Base-by-base conservation (phyloP, 2,888 invertebrate genomes). In the Actias luna region DNA sequence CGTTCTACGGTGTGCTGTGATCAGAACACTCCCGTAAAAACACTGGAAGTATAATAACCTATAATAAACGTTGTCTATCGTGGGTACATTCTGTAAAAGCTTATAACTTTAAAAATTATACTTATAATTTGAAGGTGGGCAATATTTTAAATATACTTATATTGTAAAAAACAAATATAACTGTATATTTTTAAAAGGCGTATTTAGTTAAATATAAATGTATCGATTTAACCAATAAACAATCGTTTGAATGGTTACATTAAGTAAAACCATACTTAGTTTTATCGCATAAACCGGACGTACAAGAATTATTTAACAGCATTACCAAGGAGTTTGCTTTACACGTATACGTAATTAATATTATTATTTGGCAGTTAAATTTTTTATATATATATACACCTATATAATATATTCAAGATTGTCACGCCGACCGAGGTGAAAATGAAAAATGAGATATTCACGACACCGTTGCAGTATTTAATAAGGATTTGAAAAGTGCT, bases 321-420 rank as follows among this genome's bases (percentile, higher is more conserved):
- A 83, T 87, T 88, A 89, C 89, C 89, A 88, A 90, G 87, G 86
- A 90, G 81, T 86, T 85, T 79, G 89, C 87, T 88, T 88, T 89
- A 87, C 79, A 82, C 80, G 78, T 70, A 74, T 74, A 71, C 71
- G 80, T 78, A 79, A 69, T 75, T 72, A 73, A 74, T 78, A 77
- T 80, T 82, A 77, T 79, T 77, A 74, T 82, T 50, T 50, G 46
- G 22, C 25, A 12, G 46, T 25, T 25, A 50, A 50, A 50, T 25
- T 22, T 52, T 35, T 29, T 50, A 50, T 50, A 22, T 59, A 1
- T 14, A 58, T 31, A 58, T 5, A 52, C n/a, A n/a, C n/a, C n/a
- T n/a, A n/a, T n/a, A 22, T 39, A 31, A 52, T 29, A 31, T 33
- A 58, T 18, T n/a, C n/a, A 33, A 33, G 14, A n/a, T n/a, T n/a